Conservation (phyloP, 2,888 invertebrate species). For the Catocala fraxini region DNA sequence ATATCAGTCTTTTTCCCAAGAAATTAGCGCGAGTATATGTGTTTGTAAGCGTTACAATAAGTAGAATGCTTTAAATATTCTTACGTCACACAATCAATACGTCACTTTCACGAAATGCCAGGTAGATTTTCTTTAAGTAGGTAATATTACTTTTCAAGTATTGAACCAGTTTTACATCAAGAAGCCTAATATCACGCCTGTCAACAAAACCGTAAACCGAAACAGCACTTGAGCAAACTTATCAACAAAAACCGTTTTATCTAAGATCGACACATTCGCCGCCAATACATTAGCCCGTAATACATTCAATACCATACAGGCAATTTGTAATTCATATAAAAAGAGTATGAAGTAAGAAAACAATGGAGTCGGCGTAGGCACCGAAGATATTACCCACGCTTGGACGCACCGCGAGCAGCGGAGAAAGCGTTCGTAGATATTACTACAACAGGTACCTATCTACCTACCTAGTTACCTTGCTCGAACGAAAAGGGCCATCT, state of each 20-base stretch:
- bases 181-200: too few species aligned
- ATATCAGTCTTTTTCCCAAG: too few species aligned
- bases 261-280: constrained; percentile 5
- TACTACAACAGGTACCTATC: constrained; percentile 24
- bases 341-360: constrained; percentile 60
- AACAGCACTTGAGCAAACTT: too few species aligned
- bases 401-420: constrained; percentile 63
- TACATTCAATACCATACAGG: constrained; percentile 22
- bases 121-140: too few species aligned
- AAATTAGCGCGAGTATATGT: too few species aligned
- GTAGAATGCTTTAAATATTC: too few species aligned
- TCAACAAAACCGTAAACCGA: too few species aligned
- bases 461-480: constrained; percentile 5
- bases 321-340: constrained; percentile 53
- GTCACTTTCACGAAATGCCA: too few species aligned
- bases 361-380: constrained; percentile 65
- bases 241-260: constrained; percentile 4
- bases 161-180: too few species aligned
- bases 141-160: too few species aligned
- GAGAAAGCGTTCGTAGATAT: constrained; percentile 67
- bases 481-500: constrained; percentile 25
- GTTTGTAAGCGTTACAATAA: too few species aligned
- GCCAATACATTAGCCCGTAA: neutral
- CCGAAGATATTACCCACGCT: constrained; percentile 69
- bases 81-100: too few species aligned